Evolutionary conservation across 2,888 invertebrate genomes (phyloP), one percentile per base, ranked within the genome.

Genomic region (Rhamphomyia laevipes): DNA sequence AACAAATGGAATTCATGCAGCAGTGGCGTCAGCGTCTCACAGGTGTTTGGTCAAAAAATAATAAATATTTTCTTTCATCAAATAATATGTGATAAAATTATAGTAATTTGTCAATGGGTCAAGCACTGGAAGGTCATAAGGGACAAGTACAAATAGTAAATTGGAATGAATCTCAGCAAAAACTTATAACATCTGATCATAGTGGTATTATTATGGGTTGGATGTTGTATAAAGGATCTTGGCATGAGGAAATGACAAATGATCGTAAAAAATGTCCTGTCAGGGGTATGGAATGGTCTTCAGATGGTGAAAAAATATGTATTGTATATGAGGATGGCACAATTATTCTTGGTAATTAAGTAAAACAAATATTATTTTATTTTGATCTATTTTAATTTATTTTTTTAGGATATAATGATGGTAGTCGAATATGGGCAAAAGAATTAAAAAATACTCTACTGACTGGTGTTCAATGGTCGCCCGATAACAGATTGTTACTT

Each of bases 221-320:
- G 99, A 94, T 94, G 88, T 72, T 95, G 30, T 94, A 96, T 68
- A 96, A 96, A 73, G 92, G 90, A 16, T 85, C 89, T 0, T 96
- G 95, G 95, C 93, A 92, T 72, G 95, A 97, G 72, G 97, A 99
- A 73, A 99, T 97, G 97, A 95, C 97, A 58, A 99, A 99, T 68
- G 97, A 97, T 69, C 80, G 97, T 51, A 97, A 97, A 64, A 95
- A 96, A 65, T 96, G 95, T 0, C 88, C 93, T 1, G 97, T 99
- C 0, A 84, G 83, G 59, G 90, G 93, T 48, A 95, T 99, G 90
- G 81, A 89, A n/a, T 99, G 99, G 99, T 93, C 91, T 59, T 80
- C 85, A 23, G 95, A 97, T 73, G 99, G 99, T 1, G 83, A 88
- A 60, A 94, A 89, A 72, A 99, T 99, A 56, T 96, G 96, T 64